Percentiles rank a stretch among this genome's conserved stretches.
These are phyloP conservation scores for Tricholauxania praeusta DNA, from an alignment of 2,888 invertebrate species.

Conservation along the genomic window DNA sequence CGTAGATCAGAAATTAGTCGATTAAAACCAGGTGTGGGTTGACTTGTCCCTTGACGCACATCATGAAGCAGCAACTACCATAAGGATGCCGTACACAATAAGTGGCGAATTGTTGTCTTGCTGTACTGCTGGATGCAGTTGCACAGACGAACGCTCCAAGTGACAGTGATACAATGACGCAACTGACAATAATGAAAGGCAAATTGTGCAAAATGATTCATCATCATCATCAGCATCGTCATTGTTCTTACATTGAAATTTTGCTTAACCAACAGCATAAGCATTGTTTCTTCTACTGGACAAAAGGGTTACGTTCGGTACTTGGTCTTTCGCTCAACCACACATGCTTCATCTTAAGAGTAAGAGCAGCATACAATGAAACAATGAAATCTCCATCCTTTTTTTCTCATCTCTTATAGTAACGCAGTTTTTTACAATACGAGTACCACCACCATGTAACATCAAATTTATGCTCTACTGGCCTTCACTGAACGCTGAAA, in stretches of 20 bases:
- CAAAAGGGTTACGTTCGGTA: constrained; percentile 31
- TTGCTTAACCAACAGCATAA: not conserved
- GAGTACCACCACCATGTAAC: not conserved
- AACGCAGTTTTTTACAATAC: not conserved
- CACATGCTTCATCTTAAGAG: constrained; percentile 16
- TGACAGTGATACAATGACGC: constrained; percentile 26
- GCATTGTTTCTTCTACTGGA: not conserved
- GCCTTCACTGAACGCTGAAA: not conserved
- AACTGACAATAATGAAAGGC: constrained; percentile 38
- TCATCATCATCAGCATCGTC: constrained; percentile 30
- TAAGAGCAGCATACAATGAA: no score
- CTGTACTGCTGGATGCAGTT: not conserved
- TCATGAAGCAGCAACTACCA: not conserved
- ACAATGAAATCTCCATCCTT: not conserved
- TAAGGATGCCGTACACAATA: not conserved
- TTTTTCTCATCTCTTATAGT: no score
- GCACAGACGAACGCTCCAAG: not conserved
- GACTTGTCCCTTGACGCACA: not conserved
- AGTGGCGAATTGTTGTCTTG: not conserved
- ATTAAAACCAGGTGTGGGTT: constrained; percentile 33
- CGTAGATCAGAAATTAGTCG: constrained; percentile 46
- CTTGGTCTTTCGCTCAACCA: not conserved
- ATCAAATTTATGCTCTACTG: constrained; percentile 23
- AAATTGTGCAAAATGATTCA: constrained; percentile 45
- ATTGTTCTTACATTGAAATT: not conserved